Conservation (phyloP, 1,140 invertebrate species). For the Brachionus angularis region DNA sequence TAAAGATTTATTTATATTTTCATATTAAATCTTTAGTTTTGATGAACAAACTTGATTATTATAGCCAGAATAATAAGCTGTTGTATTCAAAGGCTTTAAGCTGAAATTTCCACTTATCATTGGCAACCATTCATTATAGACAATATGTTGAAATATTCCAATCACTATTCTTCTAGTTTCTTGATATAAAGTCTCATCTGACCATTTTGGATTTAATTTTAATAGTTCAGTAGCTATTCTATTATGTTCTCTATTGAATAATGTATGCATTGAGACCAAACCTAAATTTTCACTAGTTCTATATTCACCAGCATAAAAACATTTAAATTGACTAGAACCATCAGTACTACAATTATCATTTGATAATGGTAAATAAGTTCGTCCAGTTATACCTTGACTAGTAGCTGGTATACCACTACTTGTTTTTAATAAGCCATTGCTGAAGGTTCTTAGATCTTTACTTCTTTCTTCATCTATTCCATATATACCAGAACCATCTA, state of each 20-base stretch:
- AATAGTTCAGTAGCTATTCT: constrained; percentile 46
- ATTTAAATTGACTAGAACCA: neutral
- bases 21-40: neutral
- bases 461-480: constrained; percentile 57
- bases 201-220: constrained; percentile 45
- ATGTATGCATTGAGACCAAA: constrained; percentile 66
- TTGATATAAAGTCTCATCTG: constrained; percentile 56
- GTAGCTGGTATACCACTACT: neutral
- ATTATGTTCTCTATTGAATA: constrained; percentile 60
- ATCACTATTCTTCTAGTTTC: constrained; percentile 81
- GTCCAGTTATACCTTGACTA: neutral
- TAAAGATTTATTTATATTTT: neutral
- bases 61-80: neutral
- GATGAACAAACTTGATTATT: neutral
- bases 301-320: constrained; percentile 28
- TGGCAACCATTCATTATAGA: constrained; percentile 88
- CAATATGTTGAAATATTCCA: constrained; percentile 84
- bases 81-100: neutral
- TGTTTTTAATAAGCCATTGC: neutral
- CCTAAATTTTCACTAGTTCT: constrained; percentile 11
- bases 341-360: constrained; percentile 1
- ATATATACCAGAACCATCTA: constrained; percentile 79
- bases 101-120: constrained; percentile 69
- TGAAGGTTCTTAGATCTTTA: constrained; percentile 17
- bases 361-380: neutral